phyloP scores from a whole-genome alignment of 2,113 vertebrate species.

The Ophthalmolycus amberensis region DNA sequence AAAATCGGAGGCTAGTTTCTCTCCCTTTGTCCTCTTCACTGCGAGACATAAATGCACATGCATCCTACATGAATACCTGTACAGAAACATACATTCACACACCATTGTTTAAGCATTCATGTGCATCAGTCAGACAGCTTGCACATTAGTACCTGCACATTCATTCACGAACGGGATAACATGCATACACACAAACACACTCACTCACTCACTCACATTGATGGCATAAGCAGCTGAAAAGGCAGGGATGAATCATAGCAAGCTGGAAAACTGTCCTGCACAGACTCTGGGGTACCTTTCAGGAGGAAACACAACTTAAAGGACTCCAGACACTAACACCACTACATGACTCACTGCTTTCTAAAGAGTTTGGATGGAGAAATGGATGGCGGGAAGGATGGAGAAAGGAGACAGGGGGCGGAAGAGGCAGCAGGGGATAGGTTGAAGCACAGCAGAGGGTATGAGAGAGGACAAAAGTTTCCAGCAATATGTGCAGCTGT shows the following conservation, averaged over 20 bases:
- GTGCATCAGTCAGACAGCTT: conserved; percentile 8
- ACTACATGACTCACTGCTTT: conserved; percentile 54
- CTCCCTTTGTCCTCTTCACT: conserved; percentile 4
- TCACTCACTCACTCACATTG: conserved; percentile 19
- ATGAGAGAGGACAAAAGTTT: conserved; percentile 66
- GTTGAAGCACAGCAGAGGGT: conserved; percentile 53
- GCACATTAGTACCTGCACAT: background rate
- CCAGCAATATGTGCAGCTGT: conserved; percentile 37
- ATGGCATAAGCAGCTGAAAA: conserved; percentile 62
- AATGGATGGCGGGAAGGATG: conserved; percentile 37
- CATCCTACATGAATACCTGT: background rate
- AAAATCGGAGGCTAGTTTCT: conserved; percentile 1
- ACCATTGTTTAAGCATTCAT: background rate
- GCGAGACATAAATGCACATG: background rate
- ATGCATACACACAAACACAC: background rate
- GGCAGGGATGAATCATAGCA: conserved; percentile 52
- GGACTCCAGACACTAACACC: conserved; percentile 37
- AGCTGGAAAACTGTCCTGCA: conserved; percentile 42
- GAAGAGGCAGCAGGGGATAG: conserved; percentile 60
- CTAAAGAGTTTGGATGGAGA: conserved; percentile 28
- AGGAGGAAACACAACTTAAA: conserved; percentile 38
- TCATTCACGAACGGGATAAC: too few species aligned
- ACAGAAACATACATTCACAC: background rate
- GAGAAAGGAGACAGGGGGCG: conserved; percentile 43
- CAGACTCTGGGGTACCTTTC: conserved; percentile 52